These are phyloP conservation scores for Periophthalmodon schlosseri DNA, from an alignment of 2,113 vertebrate species.

Conservation along the genomic window DNA sequence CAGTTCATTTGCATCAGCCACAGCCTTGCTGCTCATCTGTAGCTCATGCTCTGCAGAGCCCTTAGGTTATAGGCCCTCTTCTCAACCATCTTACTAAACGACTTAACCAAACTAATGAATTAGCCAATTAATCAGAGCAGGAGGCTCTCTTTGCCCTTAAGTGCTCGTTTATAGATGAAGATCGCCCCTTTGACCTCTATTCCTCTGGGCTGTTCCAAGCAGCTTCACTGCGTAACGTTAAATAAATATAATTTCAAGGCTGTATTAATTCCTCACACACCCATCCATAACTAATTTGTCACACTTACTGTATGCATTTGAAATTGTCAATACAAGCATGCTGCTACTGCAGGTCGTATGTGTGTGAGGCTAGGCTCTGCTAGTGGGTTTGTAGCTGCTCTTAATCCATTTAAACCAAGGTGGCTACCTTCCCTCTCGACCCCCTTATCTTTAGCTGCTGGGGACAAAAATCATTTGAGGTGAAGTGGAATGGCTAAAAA, in stretches of 20 bases:
- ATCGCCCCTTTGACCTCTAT: slow-evolving; percentile 75
- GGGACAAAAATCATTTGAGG: slow-evolving; percentile 76
- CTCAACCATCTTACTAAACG: slow-evolving; percentile 70
- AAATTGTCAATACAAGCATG: slow-evolving; percentile 55
- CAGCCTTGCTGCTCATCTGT: slow-evolving; percentile 60
- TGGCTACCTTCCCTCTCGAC: slow-evolving; percentile 66
- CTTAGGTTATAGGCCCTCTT: slow-evolving; percentile 69
- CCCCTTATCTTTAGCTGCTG: slow-evolving; percentile 76
- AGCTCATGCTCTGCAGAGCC: slow-evolving; percentile 49
- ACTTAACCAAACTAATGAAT: slow-evolving; percentile 82
- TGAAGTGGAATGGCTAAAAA: slow-evolving; percentile 73
- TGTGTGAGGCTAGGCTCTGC: slow-evolving; percentile 13
- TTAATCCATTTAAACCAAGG: slow-evolving; percentile 75
- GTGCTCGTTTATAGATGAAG: slow-evolving; percentile 79
- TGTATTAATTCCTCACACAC: slow-evolving; percentile 73
- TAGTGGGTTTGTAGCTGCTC: slow-evolving; percentile 52
- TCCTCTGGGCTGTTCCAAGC: slow-evolving; percentile 73
- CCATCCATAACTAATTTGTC: slow-evolving; percentile 78
- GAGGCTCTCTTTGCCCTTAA: slow-evolving; percentile 76
- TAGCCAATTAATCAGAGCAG: slow-evolving; percentile 82
- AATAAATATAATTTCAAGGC: slow-evolving; percentile 80
- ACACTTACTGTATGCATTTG: slow-evolving; percentile 66
- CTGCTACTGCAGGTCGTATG: slow-evolving; percentile 16
- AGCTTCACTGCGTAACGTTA: slow-evolving; percentile 75
- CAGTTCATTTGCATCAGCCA: slow-evolving; percentile 74